Evolutionary conservation across 2,888 invertebrate genomes (phyloP).

Genomic region (Hyposoter didymator): DNA sequence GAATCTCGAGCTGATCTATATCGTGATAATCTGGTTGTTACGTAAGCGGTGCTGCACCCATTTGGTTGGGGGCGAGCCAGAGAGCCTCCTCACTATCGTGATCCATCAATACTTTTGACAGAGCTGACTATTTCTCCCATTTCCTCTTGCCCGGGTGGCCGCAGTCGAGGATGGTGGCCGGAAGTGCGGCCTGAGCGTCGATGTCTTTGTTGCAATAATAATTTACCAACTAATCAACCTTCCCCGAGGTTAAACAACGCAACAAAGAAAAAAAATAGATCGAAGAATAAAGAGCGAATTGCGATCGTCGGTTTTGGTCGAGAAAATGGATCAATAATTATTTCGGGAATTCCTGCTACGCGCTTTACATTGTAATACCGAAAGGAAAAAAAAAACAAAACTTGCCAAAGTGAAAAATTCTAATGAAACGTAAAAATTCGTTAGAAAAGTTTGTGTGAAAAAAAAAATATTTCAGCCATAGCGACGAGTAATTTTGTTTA

Average conservation of each 20-base stretch:
- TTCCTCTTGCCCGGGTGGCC: background rate
- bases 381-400: background rate
- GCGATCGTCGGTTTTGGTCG: background rate
- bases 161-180: constrained; percentile 10
- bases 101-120: constrained; percentile 65
- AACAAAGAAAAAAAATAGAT: background rate
- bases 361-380: constrained; percentile 17
- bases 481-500: background rate
- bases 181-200: constrained; percentile 42
- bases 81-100: constrained; percentile 42
- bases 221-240: constrained; percentile 34
- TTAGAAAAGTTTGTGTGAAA: background rate
- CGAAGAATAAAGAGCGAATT: background rate
- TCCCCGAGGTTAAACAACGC: background rate
- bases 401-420: background rate
- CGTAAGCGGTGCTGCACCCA: constrained; percentile 70
- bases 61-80: constrained; percentile 57
- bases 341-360: background rate
- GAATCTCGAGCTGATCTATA: constrained; percentile 53
- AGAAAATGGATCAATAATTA: background rate
- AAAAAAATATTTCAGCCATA: background rate
- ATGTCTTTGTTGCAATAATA: constrained; percentile 22
- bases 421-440: background rate
- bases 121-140: constrained; percentile 35
- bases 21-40: constrained; percentile 50